Evolutionary conservation across 2,888 invertebrate genomes (phyloP), one percentile per base, ranked within the genome.

Genomic region (Leucoma salicis): DNA sequence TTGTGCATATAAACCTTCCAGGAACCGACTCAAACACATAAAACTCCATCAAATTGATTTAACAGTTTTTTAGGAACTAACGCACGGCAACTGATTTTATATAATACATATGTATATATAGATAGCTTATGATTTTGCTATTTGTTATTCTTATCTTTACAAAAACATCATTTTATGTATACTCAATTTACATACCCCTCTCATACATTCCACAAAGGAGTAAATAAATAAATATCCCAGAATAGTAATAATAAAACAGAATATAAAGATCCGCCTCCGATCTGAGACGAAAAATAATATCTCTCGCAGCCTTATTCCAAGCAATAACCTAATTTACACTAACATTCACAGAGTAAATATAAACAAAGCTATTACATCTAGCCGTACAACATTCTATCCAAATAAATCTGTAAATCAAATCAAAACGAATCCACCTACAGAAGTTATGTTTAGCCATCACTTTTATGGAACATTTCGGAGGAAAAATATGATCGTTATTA

Each of bases 271-370:
- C 2, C 1, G 8, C 21, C 8, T 21, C 8, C 5, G 21, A 21
- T 21, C 5, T 21, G 21, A 21, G 21, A 21, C 8, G 16, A 16
- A 41, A 48, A 37, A 53, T 49, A 58, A 46, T 40, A 52, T 56
- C 34, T 53, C 32, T 35, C 45, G 14, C 42, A 39, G 42, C 43
- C 51, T 53, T 66, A 63, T 62, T 53, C 56, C 58, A 1, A 35
- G 34, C 49, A 39, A 46, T 67, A 67, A 67, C 64, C 61, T 66
- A 61, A 68, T 67, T 64, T 65, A 62, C 49, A 57, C 52, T 63
- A 56, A 57, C 57, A 58, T 57, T 49, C 50, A 34, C 43, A 53
- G 50, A 42, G 51, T 46, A 50, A 57, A 51, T 48, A 69, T 65
- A 67, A 66, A 67, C 69, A 67, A 67, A 54, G 52, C 65, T 56